A percentile compares a stretch with the other conserved stretches of the same genome.
These are phyloP conservation scores for Lordiphosa stackelbergi DNA, from an alignment of 1,140 invertebrate genomes.

Conservation along the genomic window DNA sequence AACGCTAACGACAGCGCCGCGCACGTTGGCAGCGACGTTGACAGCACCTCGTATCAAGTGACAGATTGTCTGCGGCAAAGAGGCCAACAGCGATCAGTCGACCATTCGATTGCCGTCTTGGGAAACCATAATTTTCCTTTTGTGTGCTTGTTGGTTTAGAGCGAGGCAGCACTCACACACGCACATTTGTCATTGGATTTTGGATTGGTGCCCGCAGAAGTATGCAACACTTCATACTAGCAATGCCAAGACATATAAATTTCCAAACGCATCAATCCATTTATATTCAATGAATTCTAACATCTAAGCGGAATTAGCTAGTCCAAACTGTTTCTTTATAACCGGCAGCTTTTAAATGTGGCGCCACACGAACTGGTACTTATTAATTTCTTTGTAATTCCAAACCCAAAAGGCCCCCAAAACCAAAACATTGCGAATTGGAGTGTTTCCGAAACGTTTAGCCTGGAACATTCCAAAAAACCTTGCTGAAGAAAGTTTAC, in stretches of 20 bases:
- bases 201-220: not conserved
- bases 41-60: constrained; percentile 52
- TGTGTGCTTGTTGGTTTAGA: constrained; percentile 4
- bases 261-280: too few relatives aligned
- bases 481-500: too few relatives aligned
- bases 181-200: constrained; percentile 4
- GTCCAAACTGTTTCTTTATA: too few relatives aligned
- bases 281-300: too few relatives aligned
- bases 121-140: constrained; percentile 66
- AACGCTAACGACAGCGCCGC: constrained; percentile 33
- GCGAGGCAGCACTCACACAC: not conserved
- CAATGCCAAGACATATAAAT: not conserved
- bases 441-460: too few relatives aligned
- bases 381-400: too few relatives aligned
- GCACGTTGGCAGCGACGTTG: not conserved
- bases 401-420: too few relatives aligned
- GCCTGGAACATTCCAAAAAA: too few relatives aligned
- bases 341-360: too few relatives aligned
- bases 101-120: constrained; percentile 36
- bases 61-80: constrained; percentile 73
- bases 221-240: constrained; percentile 1
- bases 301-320: too few relatives aligned
- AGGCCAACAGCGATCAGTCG: constrained; percentile 48
- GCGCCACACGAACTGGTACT: too few relatives aligned
- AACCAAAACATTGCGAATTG: too few relatives aligned